A percentile compares a stretch with the other conserved stretches of the same genome.
These are phyloP conservation scores for Chloropsis cyanopogon DNA, from an alignment of 2,113 vertebrate species.

Conservation along the genomic window DNA sequence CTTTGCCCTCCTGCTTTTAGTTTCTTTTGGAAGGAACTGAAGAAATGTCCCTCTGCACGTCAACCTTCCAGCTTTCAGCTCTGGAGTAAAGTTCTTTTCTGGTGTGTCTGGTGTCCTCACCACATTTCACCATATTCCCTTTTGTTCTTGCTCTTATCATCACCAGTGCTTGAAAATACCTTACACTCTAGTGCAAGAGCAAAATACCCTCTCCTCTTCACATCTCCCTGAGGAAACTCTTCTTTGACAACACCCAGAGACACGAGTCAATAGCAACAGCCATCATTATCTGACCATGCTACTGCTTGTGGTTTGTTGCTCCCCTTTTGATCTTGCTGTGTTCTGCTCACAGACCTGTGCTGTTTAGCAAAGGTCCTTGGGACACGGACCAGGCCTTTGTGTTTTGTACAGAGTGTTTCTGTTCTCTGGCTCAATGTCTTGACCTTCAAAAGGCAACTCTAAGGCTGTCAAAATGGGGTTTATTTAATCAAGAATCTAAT, in stretches of 20 bases:
- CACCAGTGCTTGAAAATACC: not conserved
- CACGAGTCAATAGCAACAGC: not conserved
- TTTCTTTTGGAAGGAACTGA: not conserved
- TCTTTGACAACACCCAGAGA: not conserved
- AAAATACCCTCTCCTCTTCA: not conserved
- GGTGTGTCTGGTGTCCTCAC: not conserved
- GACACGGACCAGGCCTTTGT: not conserved
- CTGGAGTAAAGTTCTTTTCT: not conserved
- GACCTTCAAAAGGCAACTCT: conserved; percentile 13
- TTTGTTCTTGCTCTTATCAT: not conserved
- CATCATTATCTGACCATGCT: not conserved
- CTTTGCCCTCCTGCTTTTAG: not conserved
- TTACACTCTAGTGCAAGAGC: not conserved
- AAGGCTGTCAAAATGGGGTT: not conserved
- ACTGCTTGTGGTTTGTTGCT: not conserved
- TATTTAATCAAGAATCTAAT: conserved; percentile 13
- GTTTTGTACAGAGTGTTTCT: not conserved
- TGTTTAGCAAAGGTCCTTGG: not conserved
- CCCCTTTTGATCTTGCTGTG: not conserved
- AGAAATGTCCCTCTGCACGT: not conserved
- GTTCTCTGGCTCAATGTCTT: not conserved
- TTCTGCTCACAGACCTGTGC: not conserved
- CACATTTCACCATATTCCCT: not conserved
- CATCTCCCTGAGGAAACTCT: not conserved
- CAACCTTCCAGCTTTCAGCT: not conserved